phyloP scores from a whole-genome alignment of 1,140 invertebrate species.

The Aphelenchoides fujianensis region DNA sequence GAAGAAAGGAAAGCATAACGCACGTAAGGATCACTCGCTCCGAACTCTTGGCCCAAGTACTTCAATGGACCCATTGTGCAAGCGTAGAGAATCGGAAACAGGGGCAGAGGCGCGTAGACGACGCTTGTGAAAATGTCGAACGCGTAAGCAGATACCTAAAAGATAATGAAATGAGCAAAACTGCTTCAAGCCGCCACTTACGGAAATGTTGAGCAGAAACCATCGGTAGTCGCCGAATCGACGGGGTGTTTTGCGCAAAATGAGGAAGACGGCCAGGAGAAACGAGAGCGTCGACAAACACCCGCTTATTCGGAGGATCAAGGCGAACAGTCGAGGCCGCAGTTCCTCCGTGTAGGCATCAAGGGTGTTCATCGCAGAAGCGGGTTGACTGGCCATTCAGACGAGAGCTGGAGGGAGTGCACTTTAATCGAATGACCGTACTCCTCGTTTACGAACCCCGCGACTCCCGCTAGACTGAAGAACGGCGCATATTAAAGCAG shows the following conservation, averaged over 20 bases:
- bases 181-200: background rate
- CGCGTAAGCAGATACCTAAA: background rate
- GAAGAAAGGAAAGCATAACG: too few species aligned
- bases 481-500: too few species aligned
- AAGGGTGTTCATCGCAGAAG: too few species aligned
- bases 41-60: background rate
- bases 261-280: background rate
- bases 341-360: too few species aligned
- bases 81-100: conserved; percentile 7
- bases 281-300: background rate
- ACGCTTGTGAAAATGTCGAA: conserved; percentile 1
- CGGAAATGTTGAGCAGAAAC: conserved; percentile 10
- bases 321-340: too few species aligned
- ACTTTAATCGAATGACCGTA: too few species aligned
- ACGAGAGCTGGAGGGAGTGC: too few species aligned
- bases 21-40: background rate
- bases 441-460: too few species aligned
- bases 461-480: too few species aligned
- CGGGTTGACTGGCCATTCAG: too few species aligned
- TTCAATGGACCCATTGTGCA: conserved; percentile 1
- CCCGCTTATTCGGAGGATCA: too few species aligned
- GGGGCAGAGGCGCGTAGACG: background rate
- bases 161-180: background rate
- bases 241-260: background rate
- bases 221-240: background rate